Conservation (phyloP, 2,113 vertebrate species). For the Anseranas semipalmata region DNA sequence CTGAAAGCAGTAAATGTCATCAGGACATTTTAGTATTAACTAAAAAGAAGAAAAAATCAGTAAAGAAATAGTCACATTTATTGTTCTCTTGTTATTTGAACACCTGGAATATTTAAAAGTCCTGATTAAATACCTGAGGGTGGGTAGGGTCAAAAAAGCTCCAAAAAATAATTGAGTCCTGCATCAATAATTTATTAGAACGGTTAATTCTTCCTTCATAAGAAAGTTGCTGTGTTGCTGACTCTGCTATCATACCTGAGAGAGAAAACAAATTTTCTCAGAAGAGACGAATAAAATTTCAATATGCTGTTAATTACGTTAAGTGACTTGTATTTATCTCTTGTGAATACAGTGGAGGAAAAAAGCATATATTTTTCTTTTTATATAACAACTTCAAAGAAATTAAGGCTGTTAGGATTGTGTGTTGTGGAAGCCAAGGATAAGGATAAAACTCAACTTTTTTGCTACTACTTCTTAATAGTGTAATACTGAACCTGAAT, state of each 20-base stretch:
- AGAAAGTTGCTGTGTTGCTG: constrained; percentile 71
- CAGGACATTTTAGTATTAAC: constrained; percentile 89
- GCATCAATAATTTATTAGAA: constrained; percentile 69
- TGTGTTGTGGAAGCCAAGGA: background rate
- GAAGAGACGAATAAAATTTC: background rate
- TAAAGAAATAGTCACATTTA: background rate
- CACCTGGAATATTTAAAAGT: background rate
- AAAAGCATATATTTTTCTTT: background rate
- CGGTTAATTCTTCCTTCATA: constrained; percentile 72
- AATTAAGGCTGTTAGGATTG: background rate
- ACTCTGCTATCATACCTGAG: constrained; percentile 87
- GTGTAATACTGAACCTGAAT: background rate
- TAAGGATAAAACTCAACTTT: background rate
- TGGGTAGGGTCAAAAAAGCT: constrained; percentile 84
- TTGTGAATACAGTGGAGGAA: background rate
- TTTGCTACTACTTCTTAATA: background rate
- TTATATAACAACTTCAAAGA: background rate
- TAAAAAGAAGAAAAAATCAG: constrained; percentile 62
- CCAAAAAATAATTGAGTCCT: constrained; percentile 86
- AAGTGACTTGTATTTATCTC: background rate
- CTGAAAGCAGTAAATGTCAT: constrained; percentile 88
- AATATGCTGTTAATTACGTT: background rate
- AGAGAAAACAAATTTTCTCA: background rate
- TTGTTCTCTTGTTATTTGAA: background rate
- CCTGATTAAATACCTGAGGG: constrained; percentile 82